Evolutionary conservation across 1,140 invertebrate species (phyloP).

Genomic region (Cheumatopsyche charites): DNA sequence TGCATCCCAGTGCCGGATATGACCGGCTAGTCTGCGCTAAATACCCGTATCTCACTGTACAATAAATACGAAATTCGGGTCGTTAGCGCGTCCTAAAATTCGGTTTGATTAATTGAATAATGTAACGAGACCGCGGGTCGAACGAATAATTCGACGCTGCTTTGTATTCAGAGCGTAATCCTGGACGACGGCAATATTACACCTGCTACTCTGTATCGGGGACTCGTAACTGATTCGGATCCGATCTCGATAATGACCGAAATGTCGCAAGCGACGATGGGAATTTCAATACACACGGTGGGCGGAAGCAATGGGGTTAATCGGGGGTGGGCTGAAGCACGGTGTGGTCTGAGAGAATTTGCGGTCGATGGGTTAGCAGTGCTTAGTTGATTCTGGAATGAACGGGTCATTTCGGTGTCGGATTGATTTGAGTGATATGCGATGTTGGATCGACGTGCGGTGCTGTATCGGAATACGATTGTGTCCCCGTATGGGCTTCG

Average conservation of each 20-base stretch:
- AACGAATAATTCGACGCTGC: background rate
- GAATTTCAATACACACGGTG: too few relatives aligned
- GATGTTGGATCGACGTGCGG: too few relatives aligned
- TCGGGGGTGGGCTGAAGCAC: too few relatives aligned
- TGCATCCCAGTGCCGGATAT: conserved; percentile 26
- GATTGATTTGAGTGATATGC: too few relatives aligned
- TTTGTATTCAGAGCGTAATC: conserved; percentile 17
- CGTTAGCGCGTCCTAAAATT: background rate
- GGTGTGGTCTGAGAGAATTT: too few relatives aligned
- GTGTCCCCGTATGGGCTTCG: too few relatives aligned
- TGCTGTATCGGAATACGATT: too few relatives aligned
- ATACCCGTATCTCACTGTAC: conserved; percentile 13
- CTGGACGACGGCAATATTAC: background rate
- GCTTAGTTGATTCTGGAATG: too few relatives aligned
- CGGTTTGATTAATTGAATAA: conserved; percentile 22
- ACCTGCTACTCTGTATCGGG: background rate
- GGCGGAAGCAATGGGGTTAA: too few relatives aligned
- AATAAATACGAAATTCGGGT: background rate
- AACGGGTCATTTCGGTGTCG: too few relatives aligned
- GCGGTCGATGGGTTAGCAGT: too few relatives aligned
- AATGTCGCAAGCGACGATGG: too few relatives aligned
- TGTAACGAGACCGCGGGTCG: background rate
- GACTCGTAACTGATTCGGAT: background rate
- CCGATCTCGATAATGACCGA: background rate
- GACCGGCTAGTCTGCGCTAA: conserved; percentile 20